Conservation (phyloP, 2,888 invertebrate genomes). For the Parnassius orleans region DNA sequence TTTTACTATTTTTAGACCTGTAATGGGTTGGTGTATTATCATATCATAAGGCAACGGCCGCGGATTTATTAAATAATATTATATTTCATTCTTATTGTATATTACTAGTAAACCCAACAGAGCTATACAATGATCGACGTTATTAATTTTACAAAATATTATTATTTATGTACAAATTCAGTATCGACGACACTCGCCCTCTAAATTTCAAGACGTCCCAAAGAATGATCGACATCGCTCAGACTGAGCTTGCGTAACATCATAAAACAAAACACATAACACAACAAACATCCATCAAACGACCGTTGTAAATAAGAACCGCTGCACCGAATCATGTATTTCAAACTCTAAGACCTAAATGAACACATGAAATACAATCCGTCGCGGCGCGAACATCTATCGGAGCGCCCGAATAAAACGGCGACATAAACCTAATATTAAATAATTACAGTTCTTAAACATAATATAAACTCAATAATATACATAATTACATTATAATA, state of each 20-base stretch:
- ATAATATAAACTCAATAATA: constrained; percentile 78
- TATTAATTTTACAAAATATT: constrained; percentile 36
- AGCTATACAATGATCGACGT: constrained; percentile 32
- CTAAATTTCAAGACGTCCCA: constrained; percentile 45
- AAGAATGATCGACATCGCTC: constrained; percentile 80
- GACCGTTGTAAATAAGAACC: constrained; percentile 62
- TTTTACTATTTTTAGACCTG: constrained; percentile 10
- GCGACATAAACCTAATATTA: constrained; percentile 62
- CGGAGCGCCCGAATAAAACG: constrained; percentile 52
- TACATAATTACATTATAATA: constrained; percentile 78
- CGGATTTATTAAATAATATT: constrained; percentile 18
- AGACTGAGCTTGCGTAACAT: constrained; percentile 71
- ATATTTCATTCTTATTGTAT: constrained; percentile 22
- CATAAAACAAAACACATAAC: constrained; percentile 72
- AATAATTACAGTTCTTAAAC: constrained; percentile 77
- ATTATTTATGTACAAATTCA: constrained; percentile 40
- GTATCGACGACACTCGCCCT: constrained; percentile 36
- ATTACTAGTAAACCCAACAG: constrained; percentile 30
- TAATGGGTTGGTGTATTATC: constrained; percentile 18
- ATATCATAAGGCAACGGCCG: constrained; percentile 23
- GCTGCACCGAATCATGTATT: constrained; percentile 65
- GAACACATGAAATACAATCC: constrained; percentile 78
- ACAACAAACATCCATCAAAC: constrained; percentile 73
- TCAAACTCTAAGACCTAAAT: constrained; percentile 77
- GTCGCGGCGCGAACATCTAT: constrained; percentile 52